Evolutionary conservation across 2,797 vertebrate genomes (phyloP), one percentile per base, ranked within the genome.

Genomic region (Tokudaia tokunoshimensis): DNA sequence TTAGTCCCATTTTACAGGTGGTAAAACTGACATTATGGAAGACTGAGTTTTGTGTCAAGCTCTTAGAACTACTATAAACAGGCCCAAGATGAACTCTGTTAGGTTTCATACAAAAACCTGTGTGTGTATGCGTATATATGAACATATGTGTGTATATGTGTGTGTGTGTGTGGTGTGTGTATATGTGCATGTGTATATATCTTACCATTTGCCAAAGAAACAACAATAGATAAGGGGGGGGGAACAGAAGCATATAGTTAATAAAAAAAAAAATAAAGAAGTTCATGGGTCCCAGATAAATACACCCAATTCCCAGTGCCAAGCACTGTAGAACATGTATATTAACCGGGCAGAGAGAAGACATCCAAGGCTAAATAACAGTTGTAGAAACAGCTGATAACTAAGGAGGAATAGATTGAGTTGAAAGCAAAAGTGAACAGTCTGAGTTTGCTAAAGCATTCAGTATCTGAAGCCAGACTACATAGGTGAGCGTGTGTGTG

Each of bases 21-120:
- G 92, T 61, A 55, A 95, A 96, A 94, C 1, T 61, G 55, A 63
- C 20, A 50, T 78, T 87, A 34, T n/a, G 65, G 70, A 50, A 81
- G 44, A 91, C 26, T 63, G 47, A 50, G 8, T 84, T 85, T 61
- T 89, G 19, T 61, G 13, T 55, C 22, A 65, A 90, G 29, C 20
- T 94, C 47, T 92, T 57, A 94, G 65, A 96, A 82, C 14, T 85
- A 50, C 29, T 81, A 3, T 59, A 84, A 91, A 81, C 17, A 52
- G 29, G 78, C 70, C 41, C 34, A 83, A 14, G 41, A 70, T 63
- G 59, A 95, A 92, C 29, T 76, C 75, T 47, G 78, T 90, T 72
- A 79, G 50, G 50, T 91, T 89, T 95, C 41, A 85, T 76, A 83
- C 13, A 90, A 94, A 83, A 91, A 90, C 2, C 12, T 44, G 31